Conservation (phyloP, 2,888 invertebrate genomes). For the Meteorus cinctellus region DNA sequence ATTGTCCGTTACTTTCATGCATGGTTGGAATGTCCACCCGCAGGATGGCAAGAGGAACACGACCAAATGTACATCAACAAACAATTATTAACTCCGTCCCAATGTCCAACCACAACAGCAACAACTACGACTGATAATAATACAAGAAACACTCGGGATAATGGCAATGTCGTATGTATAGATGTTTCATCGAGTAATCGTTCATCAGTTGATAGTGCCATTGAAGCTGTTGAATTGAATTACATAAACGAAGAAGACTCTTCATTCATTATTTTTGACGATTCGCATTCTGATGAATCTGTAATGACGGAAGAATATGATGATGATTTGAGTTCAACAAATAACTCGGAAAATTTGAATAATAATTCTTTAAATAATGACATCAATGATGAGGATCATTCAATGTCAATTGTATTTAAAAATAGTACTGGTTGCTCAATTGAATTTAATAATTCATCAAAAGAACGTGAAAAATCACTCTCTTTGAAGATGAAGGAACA, state of each 20-base stretch:
- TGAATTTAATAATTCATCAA: constrained; percentile 28
- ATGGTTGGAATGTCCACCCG: constrained; percentile 95
- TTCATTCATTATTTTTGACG: constrained; percentile 75
- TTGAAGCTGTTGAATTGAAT: constrained; percentile 63
- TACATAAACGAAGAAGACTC: constrained; percentile 67
- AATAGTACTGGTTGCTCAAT: constrained; percentile 32
- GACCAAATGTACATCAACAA: constrained; percentile 79
- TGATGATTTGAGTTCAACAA: constrained; percentile 19
- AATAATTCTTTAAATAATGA: constrained; percentile 13
- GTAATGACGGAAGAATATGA: constrained; percentile 56
- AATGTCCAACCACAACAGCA: constrained; percentile 60
- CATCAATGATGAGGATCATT: constrained; percentile 10
- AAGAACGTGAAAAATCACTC: constrained; percentile 50
- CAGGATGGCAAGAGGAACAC: constrained; percentile 88
- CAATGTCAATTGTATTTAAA: constrained; percentile 44
- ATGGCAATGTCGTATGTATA: constrained; percentile 58
- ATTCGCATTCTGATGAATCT: constrained; percentile 56
- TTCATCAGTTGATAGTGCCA: constrained; percentile 66
- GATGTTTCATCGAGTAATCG: constrained; percentile 61
- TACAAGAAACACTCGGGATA: constrained; percentile 49
- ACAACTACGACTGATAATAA: constrained; percentile 41
- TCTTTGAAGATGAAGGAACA: constrained; percentile 52
- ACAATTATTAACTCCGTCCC: constrained; percentile 57
- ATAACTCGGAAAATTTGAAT: constrained; percentile 14
- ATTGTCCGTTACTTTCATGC: constrained; percentile 97